Conservation (phyloP, 2,797 vertebrate genomes). For the Periparus ater region DNA sequence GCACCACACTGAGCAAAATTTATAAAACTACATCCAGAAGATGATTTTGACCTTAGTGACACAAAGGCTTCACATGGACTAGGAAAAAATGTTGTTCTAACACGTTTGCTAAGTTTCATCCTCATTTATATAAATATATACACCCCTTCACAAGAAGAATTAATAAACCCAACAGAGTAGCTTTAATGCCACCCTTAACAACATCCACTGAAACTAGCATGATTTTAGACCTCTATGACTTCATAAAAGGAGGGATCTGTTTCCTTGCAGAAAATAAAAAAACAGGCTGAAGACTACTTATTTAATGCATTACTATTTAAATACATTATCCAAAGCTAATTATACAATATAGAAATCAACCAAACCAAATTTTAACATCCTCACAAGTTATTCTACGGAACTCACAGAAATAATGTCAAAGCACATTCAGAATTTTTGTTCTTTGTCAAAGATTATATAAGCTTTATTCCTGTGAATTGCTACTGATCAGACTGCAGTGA, state of each 20-base stretch:
- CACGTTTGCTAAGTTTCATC: neutral
- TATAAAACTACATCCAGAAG: neutral
- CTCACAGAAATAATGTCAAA: neutral
- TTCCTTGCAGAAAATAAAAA: neutral
- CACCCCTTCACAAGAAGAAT: neutral
- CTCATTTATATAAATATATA: neutral
- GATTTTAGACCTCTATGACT: neutral
- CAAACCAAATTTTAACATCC: neutral
- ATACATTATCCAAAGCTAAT: neutral
- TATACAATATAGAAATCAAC: neutral
- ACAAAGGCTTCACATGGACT: neutral
- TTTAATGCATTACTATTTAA: neutral
- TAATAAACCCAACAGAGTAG: neutral
- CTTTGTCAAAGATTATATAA: neutral
- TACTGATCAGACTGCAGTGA: neutral
- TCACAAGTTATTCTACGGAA: neutral
- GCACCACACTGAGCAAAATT: neutral
- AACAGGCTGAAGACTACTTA: neutral
- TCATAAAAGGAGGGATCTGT: neutral
- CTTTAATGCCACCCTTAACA: neutral
- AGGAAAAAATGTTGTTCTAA: neutral
- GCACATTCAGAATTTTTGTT: neutral
- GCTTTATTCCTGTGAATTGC: neutral
- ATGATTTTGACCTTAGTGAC: neutral
- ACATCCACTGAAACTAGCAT: neutral